These are phyloP conservation scores for Sebastes taczanowskii DNA, from an alignment of 2,797 vertebrate genomes.

Conservation along the genomic window DNA sequence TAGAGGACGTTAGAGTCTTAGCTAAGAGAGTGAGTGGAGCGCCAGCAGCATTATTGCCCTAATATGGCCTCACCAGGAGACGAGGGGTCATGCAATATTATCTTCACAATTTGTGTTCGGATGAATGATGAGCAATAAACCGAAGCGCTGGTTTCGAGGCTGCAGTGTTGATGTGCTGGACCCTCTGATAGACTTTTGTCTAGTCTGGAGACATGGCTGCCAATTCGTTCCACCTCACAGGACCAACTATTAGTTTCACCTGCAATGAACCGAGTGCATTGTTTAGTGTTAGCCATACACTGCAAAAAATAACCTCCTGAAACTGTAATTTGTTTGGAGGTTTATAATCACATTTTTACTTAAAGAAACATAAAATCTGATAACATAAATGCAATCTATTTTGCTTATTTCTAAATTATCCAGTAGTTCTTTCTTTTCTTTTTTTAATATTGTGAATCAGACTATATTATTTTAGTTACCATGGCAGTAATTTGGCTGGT, in stretches of 20 bases:
- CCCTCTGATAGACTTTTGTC: slow-evolving; percentile 23
- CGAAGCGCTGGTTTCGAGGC: slow-evolving; percentile 19
- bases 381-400: neutral
- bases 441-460: neutral
- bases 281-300: slow-evolving; percentile 49
- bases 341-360: neutral
- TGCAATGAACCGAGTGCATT: slow-evolving; percentile 48
- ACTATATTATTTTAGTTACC: neutral
- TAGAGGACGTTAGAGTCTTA: neutral
- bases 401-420: neutral
- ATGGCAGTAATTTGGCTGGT: neutral
- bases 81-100: neutral
- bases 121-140: slow-evolving; percentile 30
- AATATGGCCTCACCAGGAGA: neutral
- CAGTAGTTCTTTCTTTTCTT: neutral
- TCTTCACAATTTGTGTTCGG: slow-evolving; percentile 29
- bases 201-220: slow-evolving; percentile 26
- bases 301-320: slow-evolving; percentile 13
- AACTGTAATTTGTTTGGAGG: neutral
- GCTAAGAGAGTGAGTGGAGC: neutral
- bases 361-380: neutral
- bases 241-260: slow-evolving; percentile 50
- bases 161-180: slow-evolving; percentile 24
- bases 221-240: slow-evolving; percentile 58
- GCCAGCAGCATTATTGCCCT: neutral